A percentile compares a stretch with the other conserved stretches of the same genome.
Conservation (phyloP, 2,888 invertebrate species). For the Drosophila borealis region DNA sequence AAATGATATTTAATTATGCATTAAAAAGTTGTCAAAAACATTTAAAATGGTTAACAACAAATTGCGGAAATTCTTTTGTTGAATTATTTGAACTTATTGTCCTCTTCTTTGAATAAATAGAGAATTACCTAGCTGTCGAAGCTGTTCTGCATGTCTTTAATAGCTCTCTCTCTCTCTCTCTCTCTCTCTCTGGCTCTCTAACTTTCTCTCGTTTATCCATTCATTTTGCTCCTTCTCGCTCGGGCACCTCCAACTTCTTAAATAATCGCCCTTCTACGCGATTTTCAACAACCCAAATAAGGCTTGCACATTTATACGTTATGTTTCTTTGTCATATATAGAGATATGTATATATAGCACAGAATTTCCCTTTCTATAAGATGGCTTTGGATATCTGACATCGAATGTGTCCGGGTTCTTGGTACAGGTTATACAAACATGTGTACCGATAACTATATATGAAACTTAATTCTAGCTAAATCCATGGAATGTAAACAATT, state of each 20-base stretch:
- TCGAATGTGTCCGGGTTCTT: neutral
- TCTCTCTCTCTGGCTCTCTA: neutral
- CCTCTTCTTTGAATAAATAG: too few relatives aligned
- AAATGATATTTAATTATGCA: too few relatives aligned
- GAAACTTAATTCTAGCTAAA: neutral
- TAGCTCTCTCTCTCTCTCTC: too few relatives aligned
- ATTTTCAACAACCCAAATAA: neutral
- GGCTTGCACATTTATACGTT: neutral
- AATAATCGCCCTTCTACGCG: neutral
- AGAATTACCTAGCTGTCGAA: too few relatives aligned
- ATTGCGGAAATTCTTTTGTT: too few relatives aligned
- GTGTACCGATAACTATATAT: neutral
- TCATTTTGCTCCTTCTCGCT: neutral
- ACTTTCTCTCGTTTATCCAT: neutral
- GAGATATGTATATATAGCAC: neutral
- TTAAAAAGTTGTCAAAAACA: too few relatives aligned
- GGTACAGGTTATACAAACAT: neutral
- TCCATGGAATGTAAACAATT: slow-evolving; percentile 5
- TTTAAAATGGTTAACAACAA: too few relatives aligned
- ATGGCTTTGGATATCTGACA: too few relatives aligned
- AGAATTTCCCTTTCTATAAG: neutral
- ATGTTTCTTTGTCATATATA: neutral
- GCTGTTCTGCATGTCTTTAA: too few relatives aligned
- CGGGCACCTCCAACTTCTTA: neutral
- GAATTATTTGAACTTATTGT: too few relatives aligned